Base-by-base conservation (phyloP, 1,140 invertebrate genomes). In the Sitophilus oryzae region DNA sequence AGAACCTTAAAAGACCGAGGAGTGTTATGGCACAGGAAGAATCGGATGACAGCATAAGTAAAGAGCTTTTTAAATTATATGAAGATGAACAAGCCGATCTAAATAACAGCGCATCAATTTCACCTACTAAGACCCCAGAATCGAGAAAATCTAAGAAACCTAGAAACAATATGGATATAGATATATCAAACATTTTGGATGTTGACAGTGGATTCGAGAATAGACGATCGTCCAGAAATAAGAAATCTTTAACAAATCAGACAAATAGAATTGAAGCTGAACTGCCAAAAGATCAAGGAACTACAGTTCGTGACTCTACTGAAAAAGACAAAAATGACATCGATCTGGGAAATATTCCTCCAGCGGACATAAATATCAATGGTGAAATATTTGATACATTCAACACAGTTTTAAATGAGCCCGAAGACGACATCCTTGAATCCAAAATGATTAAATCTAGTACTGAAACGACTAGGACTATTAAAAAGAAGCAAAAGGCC, bases 81-180 rank as follows among this genome's bases (percentile, higher is more conserved):
- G 16, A 47, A 6, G 11, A 6, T n/a, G 16, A 25, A 47, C 15
- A 10, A 15, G 5, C 25, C 9, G 16, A 19, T 21, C 11, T 11
- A 41, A 3, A 41, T 10, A 41, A 41, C n/a, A n/a, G n/a, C n/a
- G n/a, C n/a, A n/a, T n/a, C n/a, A n/a, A n/a, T n/a, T n/a, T n/a
- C n/a, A n/a, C n/a, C n/a, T n/a, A n/a, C n/a, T 18, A 21, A 21
- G 21, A 16, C 11, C 16, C 6, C 11, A 9, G 4, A 41, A 3
- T 14, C 16, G 11, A 22, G 8, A 16, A 16, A 15, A 2, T 8
- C 16, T 23, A 49, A 22, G 2, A 10, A 8, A 14, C 34, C 34
- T 9, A 53, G 46, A 40, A 53, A 54, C 23, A 47, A 47, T 16
- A 54, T 48, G 45, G 52, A 54, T 23, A 20, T 54, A 4, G 52